Evolutionary conservation across 2,113 vertebrate species (phyloP).

Genomic region (Pontoporia blainvillei): DNA sequence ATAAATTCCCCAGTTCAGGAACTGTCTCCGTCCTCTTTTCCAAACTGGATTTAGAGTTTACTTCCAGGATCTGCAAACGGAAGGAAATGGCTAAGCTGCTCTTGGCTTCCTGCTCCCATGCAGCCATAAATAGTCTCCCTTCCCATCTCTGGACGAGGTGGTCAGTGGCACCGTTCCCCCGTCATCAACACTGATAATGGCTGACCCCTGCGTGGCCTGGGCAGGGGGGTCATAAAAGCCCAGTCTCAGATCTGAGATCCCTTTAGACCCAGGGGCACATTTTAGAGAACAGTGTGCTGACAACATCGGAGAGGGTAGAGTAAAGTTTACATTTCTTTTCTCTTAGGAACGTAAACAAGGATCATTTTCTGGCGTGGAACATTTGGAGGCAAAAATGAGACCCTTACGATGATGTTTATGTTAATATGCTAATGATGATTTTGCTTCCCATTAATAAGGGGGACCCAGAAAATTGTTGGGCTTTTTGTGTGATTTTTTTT

Average conservation of each 20-base stretch:
- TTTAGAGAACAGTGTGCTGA: not conserved
- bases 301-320: not conserved
- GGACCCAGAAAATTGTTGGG: not conserved
- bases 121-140: not conserved
- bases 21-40: not conserved
- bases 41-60: not conserved
- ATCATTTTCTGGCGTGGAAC: not conserved
- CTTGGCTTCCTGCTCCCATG: accelerated
- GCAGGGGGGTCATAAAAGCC: not conserved
- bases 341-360: not conserved
- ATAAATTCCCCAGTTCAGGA: not conserved
- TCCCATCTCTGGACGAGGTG: not conserved
- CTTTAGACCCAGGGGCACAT: not conserved
- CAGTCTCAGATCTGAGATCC: accelerated
- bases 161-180: not conserved
- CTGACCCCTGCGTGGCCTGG: not conserved
- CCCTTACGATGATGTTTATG: not conserved
- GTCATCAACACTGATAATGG: accelerated
- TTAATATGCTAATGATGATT: not conserved
- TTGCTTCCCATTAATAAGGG: accelerated
- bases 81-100: not conserved
- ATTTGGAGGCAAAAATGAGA: not conserved
- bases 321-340: not conserved
- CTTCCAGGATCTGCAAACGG: not conserved
- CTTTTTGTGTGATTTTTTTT: no score